phyloP scores from a whole-genome alignment of 64 coral and sea anemone genomes.

The Porites australiensis region DNA sequence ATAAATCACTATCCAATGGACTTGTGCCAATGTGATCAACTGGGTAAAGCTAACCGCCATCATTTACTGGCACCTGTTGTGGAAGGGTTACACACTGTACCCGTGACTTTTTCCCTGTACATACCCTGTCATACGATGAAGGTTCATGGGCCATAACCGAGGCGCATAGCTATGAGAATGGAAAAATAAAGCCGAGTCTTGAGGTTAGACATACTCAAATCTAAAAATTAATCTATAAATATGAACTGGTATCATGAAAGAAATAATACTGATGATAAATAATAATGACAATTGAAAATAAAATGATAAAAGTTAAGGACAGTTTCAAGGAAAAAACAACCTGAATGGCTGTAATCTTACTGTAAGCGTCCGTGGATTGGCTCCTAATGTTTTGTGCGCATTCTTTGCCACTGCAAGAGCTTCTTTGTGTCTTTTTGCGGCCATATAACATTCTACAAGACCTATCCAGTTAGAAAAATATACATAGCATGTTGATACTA shows the following conservation, averaged over 20 bases:
- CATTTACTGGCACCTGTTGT: no score
- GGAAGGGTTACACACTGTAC: no score
- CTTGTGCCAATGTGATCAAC: no score
- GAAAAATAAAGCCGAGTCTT: background rate
- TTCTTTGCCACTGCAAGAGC: constrained; percentile 93
- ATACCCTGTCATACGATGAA: constrained; percentile 80
- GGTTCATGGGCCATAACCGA: constrained; percentile 85
- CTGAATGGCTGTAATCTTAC: constrained; percentile 45
- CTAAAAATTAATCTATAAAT: no score
- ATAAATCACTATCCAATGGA: no score
- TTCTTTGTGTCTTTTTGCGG: constrained; percentile 85
- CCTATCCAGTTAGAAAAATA: constrained; percentile 33
- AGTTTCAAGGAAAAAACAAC: no score
- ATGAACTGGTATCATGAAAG: no score
- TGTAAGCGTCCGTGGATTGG: constrained; percentile 84
- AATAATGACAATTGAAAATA: no score
- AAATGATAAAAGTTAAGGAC: background rate
- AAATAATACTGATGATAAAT: no score
- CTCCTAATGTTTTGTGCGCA: constrained; percentile 87
- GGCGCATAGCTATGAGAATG: constrained; percentile 74
- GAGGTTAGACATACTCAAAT: no score
- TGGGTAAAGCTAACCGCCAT: no score
- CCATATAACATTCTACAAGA: constrained; percentile 94
- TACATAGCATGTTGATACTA: background rate
- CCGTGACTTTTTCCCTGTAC: background rate